Conservation (phyloP, 2,113 vertebrate genomes). For the Pteropus alecto region DNA sequence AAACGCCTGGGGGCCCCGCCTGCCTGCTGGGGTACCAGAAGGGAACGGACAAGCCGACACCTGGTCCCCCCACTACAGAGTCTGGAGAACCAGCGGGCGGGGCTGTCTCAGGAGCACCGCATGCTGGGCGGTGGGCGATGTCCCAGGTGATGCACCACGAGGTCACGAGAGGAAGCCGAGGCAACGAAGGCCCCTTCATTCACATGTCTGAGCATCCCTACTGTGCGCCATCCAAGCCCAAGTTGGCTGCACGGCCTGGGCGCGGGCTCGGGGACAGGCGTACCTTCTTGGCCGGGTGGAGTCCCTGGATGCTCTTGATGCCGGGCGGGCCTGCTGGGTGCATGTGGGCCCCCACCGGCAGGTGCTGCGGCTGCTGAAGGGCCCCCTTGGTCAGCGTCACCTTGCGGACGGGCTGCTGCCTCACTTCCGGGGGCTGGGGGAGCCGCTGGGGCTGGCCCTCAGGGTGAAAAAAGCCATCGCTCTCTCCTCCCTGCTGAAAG, state of each 20-base stretch:
- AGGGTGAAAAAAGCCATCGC: conserved; percentile 80
- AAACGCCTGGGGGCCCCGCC: background rate
- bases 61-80: fast-evolving
- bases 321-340: conserved; percentile 83
- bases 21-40: background rate
- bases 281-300: conserved; percentile 87
- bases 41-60: fast-evolving
- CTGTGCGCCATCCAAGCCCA: fast-evolving
- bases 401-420: conserved; percentile 89
- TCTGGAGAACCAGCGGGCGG: fast-evolving
- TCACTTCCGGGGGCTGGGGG: conserved; percentile 82
- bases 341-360: conserved; percentile 61
- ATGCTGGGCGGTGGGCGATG: too few relatives aligned
- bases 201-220: fast-evolving
- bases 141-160: too few relatives aligned
- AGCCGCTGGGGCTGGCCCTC: conserved; percentile 84
- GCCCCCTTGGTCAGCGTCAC: conserved; percentile 89
- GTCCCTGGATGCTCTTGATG: conserved; percentile 86
- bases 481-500: conserved; percentile 88
- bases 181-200: fast-evolving
- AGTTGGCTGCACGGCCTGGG: too few relatives aligned
- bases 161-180: too few relatives aligned
- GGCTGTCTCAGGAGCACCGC: too few relatives aligned
- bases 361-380: conserved; percentile 76
- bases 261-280: background rate